These are phyloP conservation scores for Drosophila rufa DNA, from an alignment of 1,140 invertebrate species.

Conservation along the genomic window DNA sequence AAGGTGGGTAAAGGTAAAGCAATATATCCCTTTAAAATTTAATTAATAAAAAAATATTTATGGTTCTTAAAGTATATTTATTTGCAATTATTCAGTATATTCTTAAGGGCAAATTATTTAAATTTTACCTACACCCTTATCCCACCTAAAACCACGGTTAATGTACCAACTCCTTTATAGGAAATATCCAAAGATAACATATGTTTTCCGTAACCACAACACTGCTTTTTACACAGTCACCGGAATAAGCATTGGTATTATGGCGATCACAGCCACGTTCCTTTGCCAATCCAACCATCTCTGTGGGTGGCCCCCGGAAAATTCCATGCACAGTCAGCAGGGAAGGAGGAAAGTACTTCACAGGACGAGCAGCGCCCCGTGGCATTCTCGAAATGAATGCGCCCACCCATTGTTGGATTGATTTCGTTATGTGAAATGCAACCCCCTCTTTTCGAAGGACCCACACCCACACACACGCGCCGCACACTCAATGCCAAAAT, in stretches of 20 bases:
- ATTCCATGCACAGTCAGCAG: conserved; percentile 49
- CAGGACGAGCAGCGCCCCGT: conserved; percentile 35
- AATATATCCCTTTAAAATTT: no score
- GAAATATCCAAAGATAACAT: conserved; percentile 1
- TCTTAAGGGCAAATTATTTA: neutral
- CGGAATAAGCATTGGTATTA: conserved; percentile 21
- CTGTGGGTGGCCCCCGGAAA: conserved; percentile 35
- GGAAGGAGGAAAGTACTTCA: conserved; percentile 57
- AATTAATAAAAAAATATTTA: neutral
- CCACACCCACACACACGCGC: neutral
- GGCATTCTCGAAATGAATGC: conserved; percentile 51
- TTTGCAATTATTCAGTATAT: no score
- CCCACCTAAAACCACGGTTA: neutral
- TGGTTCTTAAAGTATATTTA: neutral
- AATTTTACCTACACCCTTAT: no score
- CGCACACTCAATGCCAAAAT: neutral
- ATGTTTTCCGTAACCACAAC: conserved; percentile 13
- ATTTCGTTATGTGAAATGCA: conserved; percentile 30
- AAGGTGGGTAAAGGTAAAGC: no score
- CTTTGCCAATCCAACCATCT: neutral
- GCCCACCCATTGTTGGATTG: conserved; percentile 26
- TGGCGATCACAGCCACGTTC: conserved; percentile 12
- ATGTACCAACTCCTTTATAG: neutral
- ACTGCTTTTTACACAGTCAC: conserved; percentile 4
- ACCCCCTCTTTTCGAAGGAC: neutral